Evolutionary conservation across 2,797 vertebrate species (phyloP), one percentile per base, ranked within the genome.

Genomic region (Sebastolobus alascanus): DNA sequence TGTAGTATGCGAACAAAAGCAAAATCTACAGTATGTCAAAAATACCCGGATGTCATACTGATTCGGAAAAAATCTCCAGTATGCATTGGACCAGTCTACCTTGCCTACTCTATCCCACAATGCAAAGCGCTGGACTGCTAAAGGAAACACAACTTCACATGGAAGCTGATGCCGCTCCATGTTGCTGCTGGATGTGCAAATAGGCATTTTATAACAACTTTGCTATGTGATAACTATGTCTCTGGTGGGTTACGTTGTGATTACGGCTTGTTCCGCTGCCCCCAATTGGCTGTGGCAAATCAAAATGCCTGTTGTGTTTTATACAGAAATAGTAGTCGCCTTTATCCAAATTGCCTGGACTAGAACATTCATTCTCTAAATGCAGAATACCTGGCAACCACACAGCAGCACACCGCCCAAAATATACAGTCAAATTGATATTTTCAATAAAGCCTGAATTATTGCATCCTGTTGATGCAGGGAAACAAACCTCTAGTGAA

Each of bases 401-500:
- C 27, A 61, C 31, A 31, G 14, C 22, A 67, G 58, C 40, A 11
- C 50, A 50, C 20, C 9, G 73, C 29, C 13, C n/a, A 29, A 69
- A 68, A 68, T 61, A 69, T n/a, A 72, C 27, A 55, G 27, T 72
- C 29, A 73, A 52, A 65, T 14, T 75, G 33, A 73, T 70, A 50
- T 82, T 82, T 86, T 67, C 55, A 89, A 65, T 88, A 60, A 79
- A 65, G 29, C 54, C 12, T 71, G 72, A 83, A 70, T 73, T 67
- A 83, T 33, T 58, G 64, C 55, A 64, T 70, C 60, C 8, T 37
- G 35, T 52, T 76, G 68, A 60, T 55, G 33, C 33, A 3, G 61
- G 43, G 31, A 74, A 70, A 67, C 67, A 77, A 83, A 66, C 37
- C 58, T 61, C 59, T 27, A 29, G 59, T 52, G 40, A 79, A 63